Conservation (phyloP, 2,113 vertebrate species). For the Halcyon malimbica region DNA sequence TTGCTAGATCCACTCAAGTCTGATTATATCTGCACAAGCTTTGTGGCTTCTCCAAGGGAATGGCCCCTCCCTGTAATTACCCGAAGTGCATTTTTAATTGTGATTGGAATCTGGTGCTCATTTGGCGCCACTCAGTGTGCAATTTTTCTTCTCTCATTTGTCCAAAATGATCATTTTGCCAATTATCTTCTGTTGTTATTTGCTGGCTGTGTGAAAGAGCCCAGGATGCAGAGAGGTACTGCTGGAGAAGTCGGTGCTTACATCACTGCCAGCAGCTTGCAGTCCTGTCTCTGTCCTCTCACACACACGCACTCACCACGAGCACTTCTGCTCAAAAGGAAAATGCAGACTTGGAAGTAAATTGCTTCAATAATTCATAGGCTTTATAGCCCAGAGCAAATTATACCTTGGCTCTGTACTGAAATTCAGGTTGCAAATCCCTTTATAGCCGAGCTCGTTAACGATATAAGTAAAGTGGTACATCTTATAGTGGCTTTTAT, state of each 20-base stretch:
- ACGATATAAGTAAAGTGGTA: slow-evolving; percentile 26
- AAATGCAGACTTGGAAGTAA: slow-evolving; percentile 48
- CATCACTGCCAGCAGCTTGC: background rate
- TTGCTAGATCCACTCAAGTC: background rate
- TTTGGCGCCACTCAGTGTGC: background rate
- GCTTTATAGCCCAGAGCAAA: slow-evolving; percentile 54
- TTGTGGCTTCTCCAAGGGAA: slow-evolving; percentile 1
- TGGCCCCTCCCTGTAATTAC: slow-evolving; percentile 22
- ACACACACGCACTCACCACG: background rate
- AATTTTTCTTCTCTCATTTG: background rate
- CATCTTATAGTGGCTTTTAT: slow-evolving; percentile 2
- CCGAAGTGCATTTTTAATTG: background rate
- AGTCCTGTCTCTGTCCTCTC: background rate
- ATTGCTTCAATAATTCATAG: slow-evolving; percentile 64
- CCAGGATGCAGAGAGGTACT: background rate
- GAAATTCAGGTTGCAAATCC: slow-evolving; percentile 57
- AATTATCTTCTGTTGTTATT: slow-evolving; percentile 5
- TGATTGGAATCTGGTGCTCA: background rate
- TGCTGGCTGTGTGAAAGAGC: background rate
- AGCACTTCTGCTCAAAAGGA: slow-evolving; percentile 11
- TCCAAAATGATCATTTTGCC: background rate
- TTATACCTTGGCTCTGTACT: slow-evolving; percentile 43
- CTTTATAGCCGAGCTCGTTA: slow-evolving; percentile 38
- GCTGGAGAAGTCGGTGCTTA: background rate
- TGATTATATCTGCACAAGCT: background rate